Evolutionary conservation across 1,140 invertebrate species (phyloP).

Genomic region (Anadara kagoshimensis): DNA sequence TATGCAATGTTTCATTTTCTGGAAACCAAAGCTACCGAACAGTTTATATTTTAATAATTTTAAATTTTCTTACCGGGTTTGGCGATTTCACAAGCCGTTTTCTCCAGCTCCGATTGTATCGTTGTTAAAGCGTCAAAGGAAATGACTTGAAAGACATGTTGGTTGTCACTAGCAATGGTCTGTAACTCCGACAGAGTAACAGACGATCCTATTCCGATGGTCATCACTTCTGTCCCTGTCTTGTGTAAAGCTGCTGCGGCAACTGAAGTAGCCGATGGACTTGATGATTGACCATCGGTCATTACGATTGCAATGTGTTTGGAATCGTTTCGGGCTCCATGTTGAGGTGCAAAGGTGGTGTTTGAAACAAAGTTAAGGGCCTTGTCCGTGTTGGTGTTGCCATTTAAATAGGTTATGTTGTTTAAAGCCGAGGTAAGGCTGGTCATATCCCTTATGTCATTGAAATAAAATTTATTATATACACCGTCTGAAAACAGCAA

Average conservation of each 20-base stretch:
- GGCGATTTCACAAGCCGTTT: conserved; percentile 27
- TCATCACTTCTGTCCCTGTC: conserved; percentile 33
- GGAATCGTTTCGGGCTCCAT: conserved; percentile 41
- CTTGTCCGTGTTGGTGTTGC: conserved; percentile 34
- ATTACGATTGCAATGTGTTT: conserved; percentile 40
- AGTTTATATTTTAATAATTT: no score
- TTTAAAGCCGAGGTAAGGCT: conserved; percentile 22
- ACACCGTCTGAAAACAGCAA: conserved; percentile 33
- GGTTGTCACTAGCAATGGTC: conserved; percentile 31
- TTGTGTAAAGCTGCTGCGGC: conserved; percentile 20
- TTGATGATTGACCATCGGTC: conserved; percentile 44
- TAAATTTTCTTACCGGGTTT: neutral
- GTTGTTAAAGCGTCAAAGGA: conserved; percentile 37
- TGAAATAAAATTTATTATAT: conserved; percentile 42
- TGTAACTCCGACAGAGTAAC: conserved; percentile 32
- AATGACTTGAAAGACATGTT: conserved; percentile 36
- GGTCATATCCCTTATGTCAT: conserved; percentile 28
- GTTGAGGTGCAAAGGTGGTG: conserved; percentile 27
- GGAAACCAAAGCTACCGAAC: no score
- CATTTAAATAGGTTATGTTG: conserved; percentile 25
- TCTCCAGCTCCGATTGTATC: conserved; percentile 38
- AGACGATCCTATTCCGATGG: conserved; percentile 40
- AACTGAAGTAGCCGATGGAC: conserved; percentile 1
- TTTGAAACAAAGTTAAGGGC: conserved; percentile 36
- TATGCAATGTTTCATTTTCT: no score